Evolutionary conservation across 2,888 invertebrate species (phyloP), one percentile per base, ranked within the genome.

Genomic region (Chrysodeixis includens): DNA sequence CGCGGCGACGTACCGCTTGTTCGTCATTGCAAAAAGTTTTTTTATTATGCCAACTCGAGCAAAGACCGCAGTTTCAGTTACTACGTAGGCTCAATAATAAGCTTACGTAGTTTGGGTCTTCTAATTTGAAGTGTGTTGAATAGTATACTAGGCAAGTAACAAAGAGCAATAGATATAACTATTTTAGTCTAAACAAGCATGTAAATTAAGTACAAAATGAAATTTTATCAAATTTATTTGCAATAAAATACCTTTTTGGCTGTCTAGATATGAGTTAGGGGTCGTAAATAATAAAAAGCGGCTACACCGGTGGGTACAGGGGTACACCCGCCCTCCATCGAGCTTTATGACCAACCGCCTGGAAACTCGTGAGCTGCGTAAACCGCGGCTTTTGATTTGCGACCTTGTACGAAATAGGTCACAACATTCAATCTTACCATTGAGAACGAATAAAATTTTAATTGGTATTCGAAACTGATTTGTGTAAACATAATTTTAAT

Each of bases 261-360:
- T 71, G 59, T 82, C 80, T 83, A 80, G 83, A 82, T 81, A 83
- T 82, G 82, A 81, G 83, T 84, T 84, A 82, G 83, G 79, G 84
- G 81, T 86, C 88, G 87, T 89, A 90, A 91, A 88, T 85, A 88
- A 85, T 73, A 76, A 78, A 81, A 76, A 80, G 69, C 74, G 79
- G 73, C 81, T 83, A 83, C 84, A 85, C 80, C 81, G 74, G 71
- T 74, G 76, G 79, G 69, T 40, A 68, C 62, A 59, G 75, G 79
- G 82, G 72, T 49, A 49, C 18, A 49, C 9, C 58, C 44, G 46
- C 58, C 84, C 82, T 83, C 86, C 79, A 79, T 69, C 76, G 69
- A 58, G 83, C 76, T 86, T 88, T 88, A 86, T 81, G 83, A 76
- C 74, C 69, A 77, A 74, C 80, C 76, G 75, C 68, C 79, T 78